phyloP scores from a whole-genome alignment of 1,140 invertebrate genomes.

The Drosophila kanapiae region DNA sequence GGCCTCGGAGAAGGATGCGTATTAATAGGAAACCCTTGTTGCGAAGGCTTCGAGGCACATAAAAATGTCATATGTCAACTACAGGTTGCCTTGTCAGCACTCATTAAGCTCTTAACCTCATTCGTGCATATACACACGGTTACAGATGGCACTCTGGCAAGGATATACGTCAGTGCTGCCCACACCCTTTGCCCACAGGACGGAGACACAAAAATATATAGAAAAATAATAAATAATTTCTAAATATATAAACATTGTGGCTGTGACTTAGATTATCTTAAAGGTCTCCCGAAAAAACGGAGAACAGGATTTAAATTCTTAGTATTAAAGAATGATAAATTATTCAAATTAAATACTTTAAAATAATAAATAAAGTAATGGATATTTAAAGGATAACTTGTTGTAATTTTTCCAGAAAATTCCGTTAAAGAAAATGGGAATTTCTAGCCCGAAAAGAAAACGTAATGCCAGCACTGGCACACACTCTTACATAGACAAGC shows the following conservation, averaged over 20 bases:
- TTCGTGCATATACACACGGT: conserved; percentile 45
- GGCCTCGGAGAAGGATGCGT: conserved; percentile 27
- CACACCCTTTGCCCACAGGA: background rate
- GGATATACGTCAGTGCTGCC: background rate
- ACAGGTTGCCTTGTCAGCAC: conserved; percentile 69
- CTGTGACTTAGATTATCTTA: too few relatives aligned
- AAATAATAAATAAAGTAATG: background rate
- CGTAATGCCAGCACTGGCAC: background rate
- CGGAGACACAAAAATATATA: background rate
- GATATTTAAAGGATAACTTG: background rate
- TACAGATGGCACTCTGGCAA: conserved; percentile 9
- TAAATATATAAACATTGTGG: too few relatives aligned
- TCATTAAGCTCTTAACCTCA: conserved; percentile 83
- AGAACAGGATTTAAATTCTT: background rate
- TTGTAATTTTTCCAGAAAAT: background rate
- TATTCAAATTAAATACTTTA: too few relatives aligned
- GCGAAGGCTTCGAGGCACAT: conserved; percentile 60
- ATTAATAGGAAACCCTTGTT: conserved; percentile 76
- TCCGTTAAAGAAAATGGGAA: background rate
- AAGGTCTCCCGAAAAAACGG: background rate
- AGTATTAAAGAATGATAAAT: too few relatives aligned
- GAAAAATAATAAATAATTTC: background rate
- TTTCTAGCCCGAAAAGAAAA: background rate
- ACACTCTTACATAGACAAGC: conserved; percentile 3
- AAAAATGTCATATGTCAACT: conserved; percentile 82